Base-by-base conservation (phyloP, 2,888 invertebrate species). In the Thecophora atra region DNA sequence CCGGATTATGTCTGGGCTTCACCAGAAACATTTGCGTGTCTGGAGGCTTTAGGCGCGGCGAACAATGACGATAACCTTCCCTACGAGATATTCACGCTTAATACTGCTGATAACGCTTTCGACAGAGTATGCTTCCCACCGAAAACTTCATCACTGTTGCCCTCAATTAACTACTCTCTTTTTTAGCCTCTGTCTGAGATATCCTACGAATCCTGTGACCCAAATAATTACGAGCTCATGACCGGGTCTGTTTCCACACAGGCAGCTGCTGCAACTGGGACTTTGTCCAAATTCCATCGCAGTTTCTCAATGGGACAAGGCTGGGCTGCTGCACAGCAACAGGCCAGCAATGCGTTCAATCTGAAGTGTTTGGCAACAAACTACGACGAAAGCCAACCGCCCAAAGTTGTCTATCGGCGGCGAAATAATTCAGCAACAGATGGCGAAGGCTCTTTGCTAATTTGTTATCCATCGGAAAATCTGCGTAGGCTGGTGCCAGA, bases 391-490 rank as follows among this genome's bases (percentile, higher is more conserved):
- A 71, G 72, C 13, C 79, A 77, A 54, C 78, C 79, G 66, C 82
- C 83, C 1, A 85, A 86, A 73, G 87, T 87, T 7, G 83, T 87
- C 0, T 89, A 91, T 85, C 87, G 92, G 19, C 89, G 91, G 75
- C 86, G 92, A 52, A 92, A 92, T 79, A 93, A 92, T 82, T 92
- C 90, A 81, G 92, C 90, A 81, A 92, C 90, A 81, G 93, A 93
- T 70, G 80, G 84, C 70, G 87, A 86, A 60, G 86, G 87, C 2
- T 85, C 86, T 0, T 75, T 86, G 42, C 77, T 97, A 8, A 88
- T 98, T 0, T 94, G 96, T 73, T 94, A 96, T 85, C 97, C 97
- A 2, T 97, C 97, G 56, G 91, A 93, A 26, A 94, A 95, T 28
- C 89, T 98, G 51, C 93, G 94, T 74, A 93, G 93, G 78, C 88